phyloP scores from a whole-genome alignment of 2,113 vertebrate genomes.

The Camelus bactrianus region DNA sequence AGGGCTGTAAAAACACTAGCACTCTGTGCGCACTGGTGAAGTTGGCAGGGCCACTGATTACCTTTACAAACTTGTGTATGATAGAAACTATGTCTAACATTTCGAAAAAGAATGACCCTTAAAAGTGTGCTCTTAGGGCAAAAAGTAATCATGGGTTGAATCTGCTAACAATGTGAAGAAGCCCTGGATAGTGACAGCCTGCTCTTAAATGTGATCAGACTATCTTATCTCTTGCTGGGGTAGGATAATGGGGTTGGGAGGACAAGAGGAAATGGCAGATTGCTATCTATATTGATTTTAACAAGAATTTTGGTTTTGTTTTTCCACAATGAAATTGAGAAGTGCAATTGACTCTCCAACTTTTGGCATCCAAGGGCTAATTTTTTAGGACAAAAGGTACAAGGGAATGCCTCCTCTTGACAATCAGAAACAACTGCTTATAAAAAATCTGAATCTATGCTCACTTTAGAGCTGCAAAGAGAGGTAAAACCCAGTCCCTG shows the following conservation, averaged over 20 bases:
- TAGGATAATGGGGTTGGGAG: constrained; percentile 28
- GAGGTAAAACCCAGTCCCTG: background rate
- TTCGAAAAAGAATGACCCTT: background rate
- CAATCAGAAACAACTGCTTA: background rate
- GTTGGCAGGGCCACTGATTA: background rate
- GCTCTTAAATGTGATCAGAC: constrained; percentile 14
- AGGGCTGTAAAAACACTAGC: background rate
- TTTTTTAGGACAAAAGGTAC: constrained; percentile 43
- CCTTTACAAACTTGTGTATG: background rate
- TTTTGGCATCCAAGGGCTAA: constrained; percentile 13
- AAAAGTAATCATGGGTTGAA: background rate
- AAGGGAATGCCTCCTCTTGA: background rate
- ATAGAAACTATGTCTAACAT: background rate
- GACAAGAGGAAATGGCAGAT: constrained; percentile 48
- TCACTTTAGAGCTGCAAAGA: background rate
- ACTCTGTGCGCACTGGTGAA: background rate
- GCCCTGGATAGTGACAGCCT: constrained; percentile 26
- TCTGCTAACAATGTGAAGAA: constrained; percentile 24
- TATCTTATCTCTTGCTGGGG: constrained; percentile 58
- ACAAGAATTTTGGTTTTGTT: constrained; percentile 63
- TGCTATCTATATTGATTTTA: constrained; percentile 62
- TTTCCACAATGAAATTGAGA: constrained; percentile 49
- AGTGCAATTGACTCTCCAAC: background rate
- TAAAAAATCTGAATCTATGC: constrained; percentile 18
- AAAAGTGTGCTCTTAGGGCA: background rate